Base-by-base conservation (phyloP, 2,113 vertebrate genomes). In the Meleagris gallopavo region DNA sequence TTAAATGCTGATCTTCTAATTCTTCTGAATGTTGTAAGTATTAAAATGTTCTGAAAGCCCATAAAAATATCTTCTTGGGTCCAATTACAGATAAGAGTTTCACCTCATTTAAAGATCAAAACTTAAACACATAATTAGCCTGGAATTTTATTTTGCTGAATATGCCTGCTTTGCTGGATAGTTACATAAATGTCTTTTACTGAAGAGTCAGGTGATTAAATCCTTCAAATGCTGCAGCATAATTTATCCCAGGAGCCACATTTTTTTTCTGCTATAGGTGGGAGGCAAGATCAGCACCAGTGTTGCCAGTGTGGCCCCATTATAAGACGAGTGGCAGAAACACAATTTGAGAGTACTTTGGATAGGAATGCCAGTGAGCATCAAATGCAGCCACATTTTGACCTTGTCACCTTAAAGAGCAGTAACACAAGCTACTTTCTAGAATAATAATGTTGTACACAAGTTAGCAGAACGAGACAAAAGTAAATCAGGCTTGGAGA, bases 131-230 rank as follows among this genome's bases (percentile, higher is more conserved):
- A 27, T 38, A 27, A 72, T 92, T 74, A 72, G 60, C 55, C 25
- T 76, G 52, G 54, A 73, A 85, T 75, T 65, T 88, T 70, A 65
- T 84, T 88, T 83, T 77, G 6, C 69, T 95, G 76, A 86, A 79
- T 57, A 38, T 9, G 17, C 24, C 24, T 89, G 62, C 10, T 36
- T 91, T 94, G 15, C 25, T 80, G 43, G 18, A 66, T 76, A 79
- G 16, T 21, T 70, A 36, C 43, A 41, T 75, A 25, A 67, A 78
- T 72, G 32, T 65, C 14, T 64, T 57, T 60, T 14, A 17, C n/a
- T 58, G 17, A 52, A 34, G 22, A 43, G 17, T 50, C 9, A 25
- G 29, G 6, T 6, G 40, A 45, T 11, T 70, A 18, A 77, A 54
- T 95, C 45, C 40, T 80, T 81, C 61, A 40, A 32, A 69, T 45